These are phyloP conservation scores for Telmatochromis brachygnathus DNA, from an alignment of 2,113 vertebrate genomes.

Conservation along the genomic window DNA sequence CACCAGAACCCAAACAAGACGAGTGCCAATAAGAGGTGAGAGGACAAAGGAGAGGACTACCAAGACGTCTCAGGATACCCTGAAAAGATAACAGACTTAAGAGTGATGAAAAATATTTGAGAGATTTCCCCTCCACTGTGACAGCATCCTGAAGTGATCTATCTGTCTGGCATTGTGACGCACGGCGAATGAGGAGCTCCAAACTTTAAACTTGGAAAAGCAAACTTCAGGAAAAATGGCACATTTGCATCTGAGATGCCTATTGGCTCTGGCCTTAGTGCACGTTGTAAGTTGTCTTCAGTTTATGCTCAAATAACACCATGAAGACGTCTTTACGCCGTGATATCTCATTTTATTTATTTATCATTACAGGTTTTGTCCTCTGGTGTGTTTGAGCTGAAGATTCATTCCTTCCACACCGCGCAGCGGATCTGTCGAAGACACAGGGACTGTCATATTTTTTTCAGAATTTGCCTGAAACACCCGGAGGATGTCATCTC, in stretches of 20 bases:
- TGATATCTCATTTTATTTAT: not conserved
- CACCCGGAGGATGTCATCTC: constrained; percentile 78
- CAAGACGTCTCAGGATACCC: not conserved
- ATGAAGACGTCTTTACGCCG: not conserved
- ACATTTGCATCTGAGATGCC: constrained; percentile 31
- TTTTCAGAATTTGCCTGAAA: constrained; percentile 85
- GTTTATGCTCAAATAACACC: not conserved
- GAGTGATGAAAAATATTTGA: not conserved
- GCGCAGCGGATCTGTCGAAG: constrained; percentile 64
- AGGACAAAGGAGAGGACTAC: not conserved
- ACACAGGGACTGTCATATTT: constrained; percentile 75
- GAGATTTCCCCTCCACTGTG: not conserved
- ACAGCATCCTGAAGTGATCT: not conserved
- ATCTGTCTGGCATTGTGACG: not conserved
- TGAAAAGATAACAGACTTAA: not conserved
- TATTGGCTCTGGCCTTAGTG: constrained; percentile 39
- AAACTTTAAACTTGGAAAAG: not conserved
- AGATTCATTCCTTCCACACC: constrained; percentile 79
- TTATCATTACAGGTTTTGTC: constrained; percentile 62
- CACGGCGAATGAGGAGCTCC: constrained; percentile 24
- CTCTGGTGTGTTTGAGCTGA: constrained; percentile 85
- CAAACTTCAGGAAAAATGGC: constrained; percentile 40
- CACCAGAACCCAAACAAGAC: constrained; percentile 43
- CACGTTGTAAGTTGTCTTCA: constrained; percentile 46
- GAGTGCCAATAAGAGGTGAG: not conserved